These are phyloP conservation scores for Ochotona curzoniae DNA, from an alignment of 2,113 vertebrate species.

Conservation along the genomic window DNA sequence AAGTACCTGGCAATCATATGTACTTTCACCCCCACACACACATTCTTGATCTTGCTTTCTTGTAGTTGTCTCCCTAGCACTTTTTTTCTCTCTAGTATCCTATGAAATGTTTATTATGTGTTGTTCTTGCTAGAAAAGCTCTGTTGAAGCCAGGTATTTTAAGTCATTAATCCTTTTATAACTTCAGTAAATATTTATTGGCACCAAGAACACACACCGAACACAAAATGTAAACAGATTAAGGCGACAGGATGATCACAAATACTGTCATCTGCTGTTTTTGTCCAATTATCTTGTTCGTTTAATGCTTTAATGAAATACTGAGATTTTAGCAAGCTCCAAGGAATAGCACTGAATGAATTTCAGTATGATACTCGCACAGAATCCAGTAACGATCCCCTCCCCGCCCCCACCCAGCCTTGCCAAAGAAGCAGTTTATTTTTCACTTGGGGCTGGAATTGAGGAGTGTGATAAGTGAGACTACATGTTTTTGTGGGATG, in stretches of 20 bases:
- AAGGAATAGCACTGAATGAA: not conserved
- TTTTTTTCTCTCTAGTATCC: not conserved
- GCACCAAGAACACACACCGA: not conserved
- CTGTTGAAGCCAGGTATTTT: not conserved
- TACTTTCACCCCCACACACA: not conserved
- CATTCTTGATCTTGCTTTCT: not conserved
- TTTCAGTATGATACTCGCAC: not conserved
- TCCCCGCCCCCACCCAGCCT: too few species aligned
- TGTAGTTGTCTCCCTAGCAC: not conserved
- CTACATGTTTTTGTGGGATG: not conserved
- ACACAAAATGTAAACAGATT: not conserved
- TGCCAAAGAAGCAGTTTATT: not conserved
- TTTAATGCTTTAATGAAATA: conserved; percentile 5
- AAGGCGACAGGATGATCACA: not conserved
- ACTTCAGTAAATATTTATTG: not conserved
- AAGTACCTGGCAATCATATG: not conserved
- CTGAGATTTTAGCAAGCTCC: not conserved
- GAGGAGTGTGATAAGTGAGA: rapidly evolving
- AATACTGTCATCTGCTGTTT: not conserved
- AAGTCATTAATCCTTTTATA: not conserved
- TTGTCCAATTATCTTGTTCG: not conserved
- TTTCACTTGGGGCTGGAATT: not conserved
- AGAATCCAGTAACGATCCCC: not conserved
- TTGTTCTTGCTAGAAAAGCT: not conserved
- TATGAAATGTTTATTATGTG: not conserved